A percentile compares a stretch with the other conserved stretches of the same genome.
These are phyloP conservation scores for Catharus bicknelli DNA, from an alignment of 2,113 vertebrate species.

Conservation along the genomic window DNA sequence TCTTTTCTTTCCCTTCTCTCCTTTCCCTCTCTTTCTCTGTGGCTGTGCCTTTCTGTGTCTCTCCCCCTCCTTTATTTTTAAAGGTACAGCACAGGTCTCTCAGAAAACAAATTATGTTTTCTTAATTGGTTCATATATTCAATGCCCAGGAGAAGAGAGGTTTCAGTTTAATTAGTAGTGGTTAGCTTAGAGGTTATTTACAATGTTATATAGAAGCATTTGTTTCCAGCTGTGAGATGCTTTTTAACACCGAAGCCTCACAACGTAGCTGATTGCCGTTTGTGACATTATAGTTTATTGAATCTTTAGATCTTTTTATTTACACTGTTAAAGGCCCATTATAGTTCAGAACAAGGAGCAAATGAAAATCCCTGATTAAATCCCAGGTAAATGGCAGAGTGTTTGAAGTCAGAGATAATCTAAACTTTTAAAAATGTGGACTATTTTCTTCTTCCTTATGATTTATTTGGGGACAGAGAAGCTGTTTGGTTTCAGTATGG, in stretches of 20 bases:
- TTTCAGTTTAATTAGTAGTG: constrained; percentile 78
- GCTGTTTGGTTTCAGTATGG: constrained; percentile 1
- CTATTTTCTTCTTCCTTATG: constrained; percentile 47
- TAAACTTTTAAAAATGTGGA: constrained; percentile 60
- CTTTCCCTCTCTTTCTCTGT: neutral
- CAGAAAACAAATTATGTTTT: constrained; percentile 70
- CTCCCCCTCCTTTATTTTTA: neutral
- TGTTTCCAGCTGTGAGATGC: constrained; percentile 75
- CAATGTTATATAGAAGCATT: constrained; percentile 72
- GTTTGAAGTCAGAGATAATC: constrained; percentile 59
- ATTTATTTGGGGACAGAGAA: constrained; percentile 31
- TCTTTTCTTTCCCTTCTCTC: neutral
- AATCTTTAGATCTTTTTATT: constrained; percentile 81
- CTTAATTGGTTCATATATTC: constrained; percentile 79
- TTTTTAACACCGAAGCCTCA: constrained; percentile 54
- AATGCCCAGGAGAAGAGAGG: constrained; percentile 70
- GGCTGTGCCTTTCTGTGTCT: neutral
- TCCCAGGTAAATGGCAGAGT: constrained; percentile 65
- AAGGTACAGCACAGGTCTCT: constrained; percentile 11
- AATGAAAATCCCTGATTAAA: constrained; percentile 73
- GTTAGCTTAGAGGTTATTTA: constrained; percentile 78
- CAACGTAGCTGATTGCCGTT: constrained; percentile 71
- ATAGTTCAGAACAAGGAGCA: constrained; percentile 61
- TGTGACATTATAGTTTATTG: constrained; percentile 72
- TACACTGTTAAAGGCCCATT: constrained; percentile 75